Evolutionary conservation across 2,113 vertebrate genomes (phyloP).

Genomic region (Myotis yumanensis): DNA sequence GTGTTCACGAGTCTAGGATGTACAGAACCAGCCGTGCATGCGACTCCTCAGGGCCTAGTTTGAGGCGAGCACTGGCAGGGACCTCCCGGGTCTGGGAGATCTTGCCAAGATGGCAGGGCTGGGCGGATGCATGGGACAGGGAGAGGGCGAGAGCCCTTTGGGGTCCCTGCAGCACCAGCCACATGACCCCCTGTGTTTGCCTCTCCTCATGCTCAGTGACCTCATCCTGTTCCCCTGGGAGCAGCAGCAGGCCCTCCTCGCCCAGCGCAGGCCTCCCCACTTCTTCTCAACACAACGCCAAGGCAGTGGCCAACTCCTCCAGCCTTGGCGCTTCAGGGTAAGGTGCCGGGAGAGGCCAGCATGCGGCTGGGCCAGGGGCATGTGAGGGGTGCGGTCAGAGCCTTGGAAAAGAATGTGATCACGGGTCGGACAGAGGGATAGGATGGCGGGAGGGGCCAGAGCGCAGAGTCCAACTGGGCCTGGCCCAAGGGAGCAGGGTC

Average conservation of each 20-base stretch:
- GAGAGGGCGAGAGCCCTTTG: background rate
- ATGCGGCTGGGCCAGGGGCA: background rate
- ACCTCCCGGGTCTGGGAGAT: background rate
- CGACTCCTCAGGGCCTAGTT: slow-evolving; percentile 27
- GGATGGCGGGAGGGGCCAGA: background rate
- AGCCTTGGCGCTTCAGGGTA: slow-evolving; percentile 88
- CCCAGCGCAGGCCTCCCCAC: slow-evolving; percentile 84
- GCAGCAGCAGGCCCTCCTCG: slow-evolving; percentile 86
- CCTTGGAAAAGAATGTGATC: background rate
- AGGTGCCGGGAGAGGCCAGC: background rate
- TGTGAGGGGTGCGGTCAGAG: background rate
- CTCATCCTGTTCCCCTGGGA: slow-evolving; percentile 87
- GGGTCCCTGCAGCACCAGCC: background rate
- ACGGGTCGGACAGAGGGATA: background rate
- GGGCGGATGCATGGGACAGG: background rate
- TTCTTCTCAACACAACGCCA: slow-evolving; percentile 85
- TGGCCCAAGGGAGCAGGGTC: slow-evolving; percentile 17
- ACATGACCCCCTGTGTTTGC: slow-evolving; percentile 58
- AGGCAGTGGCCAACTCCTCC: slow-evolving; percentile 82
- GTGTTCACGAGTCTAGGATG: slow-evolving; percentile 5
- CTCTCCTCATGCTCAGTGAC: slow-evolving; percentile 80
- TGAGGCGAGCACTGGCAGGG: background rate
- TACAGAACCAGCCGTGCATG: background rate
- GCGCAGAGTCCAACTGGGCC: background rate
- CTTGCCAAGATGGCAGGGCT: background rate